Percentiles rank a stretch among this genome's conserved stretches.
These are phyloP conservation scores for Pseudomyrmex sp. DNA, from an alignment of 1,140 invertebrate species.

Conservation along the genomic window DNA sequence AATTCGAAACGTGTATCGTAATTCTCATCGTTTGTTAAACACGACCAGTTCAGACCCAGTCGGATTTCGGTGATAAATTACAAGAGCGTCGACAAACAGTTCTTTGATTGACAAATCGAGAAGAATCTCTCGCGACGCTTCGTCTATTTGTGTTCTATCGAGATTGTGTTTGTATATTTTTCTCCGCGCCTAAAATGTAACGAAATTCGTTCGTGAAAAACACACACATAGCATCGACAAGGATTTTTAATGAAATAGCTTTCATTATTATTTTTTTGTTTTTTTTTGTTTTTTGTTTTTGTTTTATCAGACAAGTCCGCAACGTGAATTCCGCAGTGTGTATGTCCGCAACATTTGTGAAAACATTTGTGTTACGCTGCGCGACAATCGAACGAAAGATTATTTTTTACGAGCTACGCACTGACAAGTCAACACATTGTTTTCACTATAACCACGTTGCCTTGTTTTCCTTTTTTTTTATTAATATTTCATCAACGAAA, in stretches of 20 bases:
- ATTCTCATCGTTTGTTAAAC: not conserved
- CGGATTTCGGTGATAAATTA: not conserved
- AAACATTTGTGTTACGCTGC: not conserved
- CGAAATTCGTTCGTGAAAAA: not conserved
- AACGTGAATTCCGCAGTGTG: not conserved
- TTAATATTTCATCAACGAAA: constrained; percentile 1
- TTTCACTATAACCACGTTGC: not conserved
- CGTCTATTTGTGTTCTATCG: no score
- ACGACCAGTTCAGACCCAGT: not conserved
- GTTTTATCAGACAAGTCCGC: no score
- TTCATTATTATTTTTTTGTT: not conserved
- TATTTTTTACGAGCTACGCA: constrained; percentile 4
- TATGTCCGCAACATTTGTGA: not conserved
- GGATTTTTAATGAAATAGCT: constrained; percentile 14
- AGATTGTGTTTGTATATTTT: no score
- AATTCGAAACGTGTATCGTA: constrained; percentile 1
- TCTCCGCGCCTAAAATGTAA: no score
- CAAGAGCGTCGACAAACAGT: no score
- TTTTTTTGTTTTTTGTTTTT: no score
- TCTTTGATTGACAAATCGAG: no score
- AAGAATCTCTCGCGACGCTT: no score
- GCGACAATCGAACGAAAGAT: constrained; percentile 8
- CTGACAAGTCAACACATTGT: not conserved
- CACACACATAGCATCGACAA: not conserved
- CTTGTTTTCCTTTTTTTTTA: not conserved